A percentile compares a stretch with the other conserved stretches of the same genome.
Conservation (phyloP, 2,888 invertebrate species). For the Oxyscelio sp. region DNA sequence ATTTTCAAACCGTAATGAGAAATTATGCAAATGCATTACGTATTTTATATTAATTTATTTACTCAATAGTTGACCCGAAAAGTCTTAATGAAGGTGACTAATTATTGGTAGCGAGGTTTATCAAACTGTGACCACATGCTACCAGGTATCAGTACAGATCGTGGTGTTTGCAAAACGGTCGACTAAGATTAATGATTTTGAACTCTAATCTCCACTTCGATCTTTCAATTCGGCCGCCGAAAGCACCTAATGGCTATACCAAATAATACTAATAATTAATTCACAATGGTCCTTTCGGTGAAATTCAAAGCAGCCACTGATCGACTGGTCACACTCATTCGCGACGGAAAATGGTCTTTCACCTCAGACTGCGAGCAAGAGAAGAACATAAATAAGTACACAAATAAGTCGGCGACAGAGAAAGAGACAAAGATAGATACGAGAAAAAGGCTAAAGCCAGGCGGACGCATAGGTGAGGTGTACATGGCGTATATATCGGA, state of each 20-base stretch:
- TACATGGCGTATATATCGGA: constrained; percentile 79
- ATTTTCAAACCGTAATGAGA: no score
- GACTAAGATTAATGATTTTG: constrained; percentile 39
- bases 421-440: constrained; percentile 47
- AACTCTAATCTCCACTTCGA: constrained; percentile 12
- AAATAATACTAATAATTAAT: constrained; percentile 5
- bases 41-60: no score
- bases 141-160: neutral
- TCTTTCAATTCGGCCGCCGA: constrained; percentile 10
- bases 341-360: constrained; percentile 42
- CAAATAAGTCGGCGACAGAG: constrained; percentile 28
- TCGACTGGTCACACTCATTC: no score
- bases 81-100: neutral
- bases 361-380: constrained; percentile 24
- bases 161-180: constrained; percentile 10
- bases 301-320: constrained; percentile 49
- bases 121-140: constrained; percentile 9
- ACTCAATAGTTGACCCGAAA: no score
- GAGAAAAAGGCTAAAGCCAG: constrained; percentile 14
- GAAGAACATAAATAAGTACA: constrained; percentile 35
- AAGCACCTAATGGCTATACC: neutral
- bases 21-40: no score
- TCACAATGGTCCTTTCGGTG: constrained; percentile 16
- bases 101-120: neutral
- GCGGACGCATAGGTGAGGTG: constrained; percentile 63